Percentiles rank a stretch among this genome's conserved stretches.
Conservation (phyloP, 2,888 invertebrate genomes). For the Elysia crispata region DNA sequence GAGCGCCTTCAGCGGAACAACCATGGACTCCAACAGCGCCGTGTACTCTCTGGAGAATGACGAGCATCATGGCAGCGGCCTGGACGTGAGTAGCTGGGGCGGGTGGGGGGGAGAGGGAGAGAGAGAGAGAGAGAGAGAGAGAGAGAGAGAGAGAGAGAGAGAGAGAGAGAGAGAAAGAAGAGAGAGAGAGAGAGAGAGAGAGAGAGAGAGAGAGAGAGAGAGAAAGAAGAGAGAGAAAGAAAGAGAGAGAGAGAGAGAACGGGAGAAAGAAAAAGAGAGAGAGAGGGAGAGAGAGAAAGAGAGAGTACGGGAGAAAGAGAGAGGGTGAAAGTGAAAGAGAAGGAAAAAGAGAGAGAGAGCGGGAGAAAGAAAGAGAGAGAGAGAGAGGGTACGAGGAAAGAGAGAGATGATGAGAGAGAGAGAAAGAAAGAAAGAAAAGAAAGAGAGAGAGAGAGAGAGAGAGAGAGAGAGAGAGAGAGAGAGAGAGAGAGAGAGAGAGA, state of each 20-base stretch:
- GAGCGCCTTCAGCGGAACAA: constrained; percentile 38
- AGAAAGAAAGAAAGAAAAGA: background rate
- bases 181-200: constrained; percentile 3
- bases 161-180: background rate
- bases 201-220: background rate
- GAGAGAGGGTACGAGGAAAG: background rate
- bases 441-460: background rate
- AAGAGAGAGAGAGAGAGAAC: too few species aligned
- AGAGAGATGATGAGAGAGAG: background rate
- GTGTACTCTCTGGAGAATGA: constrained; percentile 28
- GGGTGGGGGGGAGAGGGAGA: background rate
- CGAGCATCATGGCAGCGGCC: background rate
- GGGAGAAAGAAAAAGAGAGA: background rate
- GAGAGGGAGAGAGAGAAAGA: constrained; percentile 18
- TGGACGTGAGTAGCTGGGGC: background rate
- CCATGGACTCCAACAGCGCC: constrained; percentile 42
- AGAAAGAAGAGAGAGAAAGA: too few species aligned
- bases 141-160: constrained; percentile 10
- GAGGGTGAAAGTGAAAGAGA: background rate
- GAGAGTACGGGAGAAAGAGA: background rate
- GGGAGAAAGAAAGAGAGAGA: constrained; percentile 2
- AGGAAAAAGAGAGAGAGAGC: background rate
- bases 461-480: background rate
- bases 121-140: background rate
- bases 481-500: background rate